Conservation (phyloP, 2,113 vertebrate genomes). For the Actenoides lindsayi region DNA sequence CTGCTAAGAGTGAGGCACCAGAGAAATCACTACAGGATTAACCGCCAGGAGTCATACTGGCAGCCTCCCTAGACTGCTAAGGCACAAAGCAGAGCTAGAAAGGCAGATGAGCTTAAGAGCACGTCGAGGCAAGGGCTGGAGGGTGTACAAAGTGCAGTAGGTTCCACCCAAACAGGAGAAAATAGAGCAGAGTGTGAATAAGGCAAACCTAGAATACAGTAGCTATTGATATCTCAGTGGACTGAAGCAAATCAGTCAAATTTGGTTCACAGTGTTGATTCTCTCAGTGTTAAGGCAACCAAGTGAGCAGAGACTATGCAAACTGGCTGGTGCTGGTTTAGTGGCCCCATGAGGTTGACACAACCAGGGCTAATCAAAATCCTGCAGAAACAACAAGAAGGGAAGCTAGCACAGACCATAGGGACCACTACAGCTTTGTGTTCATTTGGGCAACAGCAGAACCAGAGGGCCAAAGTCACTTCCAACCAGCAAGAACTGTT, state of each 20-base stretch:
- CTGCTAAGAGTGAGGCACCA: neutral
- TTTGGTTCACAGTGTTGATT: neutral
- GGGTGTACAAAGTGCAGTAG: neutral
- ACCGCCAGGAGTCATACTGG: neutral
- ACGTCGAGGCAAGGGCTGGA: conserved; percentile 10
- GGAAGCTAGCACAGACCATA: neutral
- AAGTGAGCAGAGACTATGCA: neutral
- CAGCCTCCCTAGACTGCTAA: neutral
- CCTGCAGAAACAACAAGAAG: neutral
- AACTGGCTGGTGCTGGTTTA: neutral
- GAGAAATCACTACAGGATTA: neutral
- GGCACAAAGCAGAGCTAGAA: neutral
- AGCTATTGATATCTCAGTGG: neutral
- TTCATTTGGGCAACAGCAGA: neutral
- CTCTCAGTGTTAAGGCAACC: neutral
- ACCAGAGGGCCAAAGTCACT: neutral
- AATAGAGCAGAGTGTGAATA: neutral
- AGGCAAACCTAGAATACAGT: neutral
- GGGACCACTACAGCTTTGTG: neutral
- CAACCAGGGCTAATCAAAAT: neutral
- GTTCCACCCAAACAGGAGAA: neutral
- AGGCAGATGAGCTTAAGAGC: neutral
- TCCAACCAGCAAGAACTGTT: neutral
- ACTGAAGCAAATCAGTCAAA: neutral
- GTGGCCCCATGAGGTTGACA: neutral